phyloP scores from a whole-genome alignment of 2,888 invertebrate species.

The Zootermopsis nevadensis region DNA sequence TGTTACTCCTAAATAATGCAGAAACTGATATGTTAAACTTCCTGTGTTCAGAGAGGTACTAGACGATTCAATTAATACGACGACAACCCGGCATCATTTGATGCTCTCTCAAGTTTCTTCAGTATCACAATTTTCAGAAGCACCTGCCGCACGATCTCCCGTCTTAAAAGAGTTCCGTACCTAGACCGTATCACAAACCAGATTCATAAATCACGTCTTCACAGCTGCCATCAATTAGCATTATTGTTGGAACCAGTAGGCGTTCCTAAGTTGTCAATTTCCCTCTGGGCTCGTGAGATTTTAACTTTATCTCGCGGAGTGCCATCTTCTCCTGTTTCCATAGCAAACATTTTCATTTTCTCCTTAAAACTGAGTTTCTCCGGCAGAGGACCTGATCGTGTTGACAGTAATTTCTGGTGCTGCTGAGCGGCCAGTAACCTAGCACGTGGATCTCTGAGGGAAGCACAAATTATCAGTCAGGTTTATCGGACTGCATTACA shows the following conservation, averaged over 20 bases:
- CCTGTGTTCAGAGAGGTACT: not conserved
- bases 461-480: conserved; percentile 36
- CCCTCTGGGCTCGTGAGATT: conserved; percentile 94
- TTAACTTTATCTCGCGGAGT: conserved; percentile 96
- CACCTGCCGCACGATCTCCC: not conserved
- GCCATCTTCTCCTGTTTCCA: conserved; percentile 92
- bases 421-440: conserved; percentile 87
- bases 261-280: conserved; percentile 79
- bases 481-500: not conserved
- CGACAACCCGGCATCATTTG: not conserved
- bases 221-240: not conserved
- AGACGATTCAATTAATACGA: not conserved
- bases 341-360: conserved; percentile 99
- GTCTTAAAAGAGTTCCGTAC: not conserved
- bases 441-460: conserved; percentile 85
- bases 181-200: not conserved
- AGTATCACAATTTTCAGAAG: not conserved
- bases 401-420: conserved; percentile 72
- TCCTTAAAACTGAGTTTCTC: conserved; percentile 97
- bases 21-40: not conserved
- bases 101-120: not conserved
- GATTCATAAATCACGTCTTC: not conserved
- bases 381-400: conserved; percentile 72
- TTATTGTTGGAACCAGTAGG: conserved; percentile 39
- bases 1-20: not conserved